phyloP scores from a whole-genome alignment of 2,113 vertebrate genomes.

The Dasyornis broadbenti region DNA sequence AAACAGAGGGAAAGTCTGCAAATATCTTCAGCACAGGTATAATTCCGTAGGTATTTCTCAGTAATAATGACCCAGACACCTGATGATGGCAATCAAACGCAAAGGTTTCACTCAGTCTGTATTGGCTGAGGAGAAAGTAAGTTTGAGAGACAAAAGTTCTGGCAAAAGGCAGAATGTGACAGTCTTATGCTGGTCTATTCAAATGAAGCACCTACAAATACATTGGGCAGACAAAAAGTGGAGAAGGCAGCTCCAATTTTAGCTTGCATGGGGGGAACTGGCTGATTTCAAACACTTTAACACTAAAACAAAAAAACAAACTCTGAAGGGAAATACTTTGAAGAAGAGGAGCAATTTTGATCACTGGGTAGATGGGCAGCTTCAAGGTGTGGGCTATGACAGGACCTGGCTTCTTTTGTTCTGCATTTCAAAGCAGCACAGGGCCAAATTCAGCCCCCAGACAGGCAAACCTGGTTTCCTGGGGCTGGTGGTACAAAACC shows the following conservation, averaged over 20 bases:
- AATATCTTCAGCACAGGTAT: not conserved
- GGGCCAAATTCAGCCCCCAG: not conserved
- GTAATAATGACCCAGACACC: not conserved
- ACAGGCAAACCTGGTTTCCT: not conserved
- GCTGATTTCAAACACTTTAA: not conserved
- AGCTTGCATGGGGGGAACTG: not conserved
- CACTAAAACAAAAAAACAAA: not conserved
- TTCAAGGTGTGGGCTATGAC: accelerated
- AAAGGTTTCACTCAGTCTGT: not conserved
- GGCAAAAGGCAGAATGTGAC: not conserved
- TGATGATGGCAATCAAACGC: not conserved
- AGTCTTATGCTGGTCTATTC: not conserved
- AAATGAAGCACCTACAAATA: not conserved
- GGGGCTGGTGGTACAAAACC: not conserved
- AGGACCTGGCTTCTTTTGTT: not conserved
- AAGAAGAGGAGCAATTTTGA: not conserved
- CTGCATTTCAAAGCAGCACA: not conserved
- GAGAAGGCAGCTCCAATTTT: not conserved
- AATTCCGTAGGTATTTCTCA: not conserved
- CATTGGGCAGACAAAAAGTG: not conserved
- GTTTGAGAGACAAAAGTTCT: not conserved
- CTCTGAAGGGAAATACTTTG: not conserved
- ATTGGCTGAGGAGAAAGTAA: not conserved
- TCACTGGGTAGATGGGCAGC: not conserved
- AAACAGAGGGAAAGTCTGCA: not conserved